Evolutionary conservation across 2,113 vertebrate species (phyloP), one percentile per base, ranked within the genome.

Genomic region (Cyprinus carpio): DNA sequence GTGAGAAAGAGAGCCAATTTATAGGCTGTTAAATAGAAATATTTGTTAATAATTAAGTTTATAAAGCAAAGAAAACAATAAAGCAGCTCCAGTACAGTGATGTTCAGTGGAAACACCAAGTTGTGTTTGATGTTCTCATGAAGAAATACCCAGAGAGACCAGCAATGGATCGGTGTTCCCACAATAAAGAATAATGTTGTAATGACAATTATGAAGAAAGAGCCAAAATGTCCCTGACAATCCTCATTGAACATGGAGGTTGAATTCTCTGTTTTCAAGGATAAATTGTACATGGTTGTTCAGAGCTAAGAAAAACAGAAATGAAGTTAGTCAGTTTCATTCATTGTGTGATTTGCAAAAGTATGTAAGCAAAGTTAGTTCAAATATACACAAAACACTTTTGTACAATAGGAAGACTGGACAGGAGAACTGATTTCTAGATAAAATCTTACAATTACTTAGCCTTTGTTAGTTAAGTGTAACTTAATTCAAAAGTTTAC

Each of bases 121-220:
- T 43, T 81, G 1, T 49, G 76, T 84, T 76, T 86, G 37, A 80
- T 56, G 58, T 86, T 75, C 1, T 9, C 11, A 25, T 29, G 69
- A 13, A 86, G 60, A 74, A 31, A 60, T 10, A 86, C 16, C 84
- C 84, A 88, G 20, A 88, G 56, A 37, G 37, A 60, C 56, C 75
- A 86, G 11, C 56, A 79, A 65, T 84, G 67, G 7, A 72, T 56
- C 0, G 75, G 75, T 0, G 58, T 75, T 29, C n/a, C 84, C 25
- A 86, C 18, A 25, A 84, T 6, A 8, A 83, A 37, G 56, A 80
- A 86, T 31, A 86, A 29, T 13, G 15, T 1, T 7, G 40, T 25
- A 7, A 20, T n/a, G 5, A 25, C 2, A 29, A 16, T 25, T 5
- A 3, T 1, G 12, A 74, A 64, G n/a, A 43, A 8, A 13, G 8